phyloP scores from a whole-genome alignment of 2,888 invertebrate genomes.

The Podotricha telesiphe region DNA sequence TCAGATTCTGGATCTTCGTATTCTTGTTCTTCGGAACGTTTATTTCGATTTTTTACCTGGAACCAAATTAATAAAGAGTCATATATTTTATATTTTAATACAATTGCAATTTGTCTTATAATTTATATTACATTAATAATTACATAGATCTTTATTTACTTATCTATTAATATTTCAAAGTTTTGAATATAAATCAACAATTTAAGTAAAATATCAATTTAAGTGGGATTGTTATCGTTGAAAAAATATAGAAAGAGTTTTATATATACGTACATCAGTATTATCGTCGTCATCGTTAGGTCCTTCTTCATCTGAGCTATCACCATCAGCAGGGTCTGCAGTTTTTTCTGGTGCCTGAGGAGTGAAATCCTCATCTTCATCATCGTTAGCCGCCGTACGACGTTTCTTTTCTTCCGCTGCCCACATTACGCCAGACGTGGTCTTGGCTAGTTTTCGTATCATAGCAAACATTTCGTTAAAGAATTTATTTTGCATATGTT shows the following conservation, averaged over 20 bases:
- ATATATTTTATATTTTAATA: too few relatives aligned
- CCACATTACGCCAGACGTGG: conserved; percentile 79
- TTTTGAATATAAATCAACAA: too few relatives aligned
- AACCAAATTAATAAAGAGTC: conserved; percentile 13
- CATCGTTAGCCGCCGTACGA: conserved; percentile 60
- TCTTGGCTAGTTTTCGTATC: conserved; percentile 84
- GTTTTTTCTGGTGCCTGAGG: conserved; percentile 52
- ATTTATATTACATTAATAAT: too few relatives aligned
- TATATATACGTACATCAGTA: conserved; percentile 57
- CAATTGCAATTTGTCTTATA: too few relatives aligned
- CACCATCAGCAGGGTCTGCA: conserved; percentile 86
- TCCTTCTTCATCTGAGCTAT: conserved; percentile 84
- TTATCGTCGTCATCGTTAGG: conserved; percentile 69
- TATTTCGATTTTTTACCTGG: conserved; percentile 79
- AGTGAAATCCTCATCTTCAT: conserved; percentile 61
- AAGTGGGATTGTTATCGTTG: too few relatives aligned
- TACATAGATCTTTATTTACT: too few relatives aligned
- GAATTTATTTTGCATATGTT: conserved; percentile 89
- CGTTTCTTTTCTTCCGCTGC: conserved; percentile 72
- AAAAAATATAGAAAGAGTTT: not conserved
- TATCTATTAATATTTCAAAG: too few relatives aligned
- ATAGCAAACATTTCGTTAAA: conserved; percentile 86
- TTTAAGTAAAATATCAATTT: too few relatives aligned
- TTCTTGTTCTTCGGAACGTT: conserved; percentile 85
- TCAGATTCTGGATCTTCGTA: conserved; percentile 87